Evolutionary conservation across 2,797 vertebrate genomes (phyloP), one percentile per base, ranked within the genome.

Genomic region (Labroides dimidiatus): DNA sequence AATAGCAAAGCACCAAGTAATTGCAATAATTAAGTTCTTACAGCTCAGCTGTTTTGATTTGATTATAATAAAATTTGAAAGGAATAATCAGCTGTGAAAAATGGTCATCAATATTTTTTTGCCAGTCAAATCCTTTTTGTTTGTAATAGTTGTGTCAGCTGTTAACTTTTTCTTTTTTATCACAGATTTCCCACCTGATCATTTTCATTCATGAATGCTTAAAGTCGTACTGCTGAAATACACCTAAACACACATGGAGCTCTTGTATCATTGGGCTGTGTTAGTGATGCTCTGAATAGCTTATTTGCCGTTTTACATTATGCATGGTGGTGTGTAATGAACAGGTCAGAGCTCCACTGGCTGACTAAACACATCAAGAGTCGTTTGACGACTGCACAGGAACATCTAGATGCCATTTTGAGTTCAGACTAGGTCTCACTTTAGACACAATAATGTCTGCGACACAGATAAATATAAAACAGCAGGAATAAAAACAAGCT

Each of bases 241-340:
- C 21, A 23, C 11, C 14, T 19, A 23, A 48, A 33, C 10, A 4
- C 23, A 10, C 27, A 3, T 37, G 57, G n/a, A 16, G 55, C 47
- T 81, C 23, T 36, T 48, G 23, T 50, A 21, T 58, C 30, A 17
- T 19, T 73, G 4, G 0, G 11, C 21, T 51, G 62, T 27, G 44
- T 78, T 81, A 71, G 63, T 75, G 69, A 76, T 78, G 80, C 74
- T 72, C 77, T 72, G 67, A 72, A 72, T 64, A 62, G 62, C 71
- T 76, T 71, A 49, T 82, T 78, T 82, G 61, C 64, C 69, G 64
- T 85, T 84, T 84, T 71, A 49, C 48, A 61, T 75, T 71, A 75
- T 82, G 62, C 64, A 76, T 61, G 37, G 49, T 70, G 68, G 60
- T 78, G 57, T 84, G 48, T 84, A 82, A 85, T 78, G 65, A 82